A percentile compares a stretch with the other conserved stretches of the same genome.
Conservation (phyloP, 2,888 invertebrate genomes). For the Heteropelma amictum region DNA sequence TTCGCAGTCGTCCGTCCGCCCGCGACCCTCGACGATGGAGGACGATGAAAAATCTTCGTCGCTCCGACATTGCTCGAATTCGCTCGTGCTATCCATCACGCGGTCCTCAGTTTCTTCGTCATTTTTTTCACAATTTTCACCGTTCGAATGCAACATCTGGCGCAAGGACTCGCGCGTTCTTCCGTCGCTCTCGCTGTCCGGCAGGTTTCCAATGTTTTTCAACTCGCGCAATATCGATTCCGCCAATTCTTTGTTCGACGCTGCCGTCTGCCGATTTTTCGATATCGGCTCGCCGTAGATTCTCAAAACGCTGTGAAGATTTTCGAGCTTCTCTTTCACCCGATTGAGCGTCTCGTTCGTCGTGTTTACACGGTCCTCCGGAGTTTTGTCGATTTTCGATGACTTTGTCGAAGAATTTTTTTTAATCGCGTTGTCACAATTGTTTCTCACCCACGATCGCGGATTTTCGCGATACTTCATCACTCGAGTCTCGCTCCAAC, state of each 20-base stretch:
- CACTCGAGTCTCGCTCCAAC: slow-evolving; percentile 44
- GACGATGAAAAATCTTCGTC: slow-evolving; percentile 29
- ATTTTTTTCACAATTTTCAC: slow-evolving; percentile 2
- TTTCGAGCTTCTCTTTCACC: slow-evolving; percentile 65
- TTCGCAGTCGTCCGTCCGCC: too few species aligned
- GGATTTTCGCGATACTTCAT: slow-evolving; percentile 16
- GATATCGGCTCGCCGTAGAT: slow-evolving; percentile 48
- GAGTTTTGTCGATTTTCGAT: not conserved
- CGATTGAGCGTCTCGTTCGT: slow-evolving; percentile 57
- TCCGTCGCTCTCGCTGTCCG: slow-evolving; percentile 47
- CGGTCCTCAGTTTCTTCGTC: too few species aligned
- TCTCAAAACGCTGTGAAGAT: slow-evolving; percentile 63
- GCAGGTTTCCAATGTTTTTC: slow-evolving; percentile 40
- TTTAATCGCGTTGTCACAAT: not conserved
- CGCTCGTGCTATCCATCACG: slow-evolving; percentile 26
- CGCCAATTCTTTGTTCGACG: slow-evolving; percentile 40
- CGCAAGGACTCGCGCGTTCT: not conserved
- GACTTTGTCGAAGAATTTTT: not conserved
- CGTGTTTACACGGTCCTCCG: slow-evolving; percentile 36
- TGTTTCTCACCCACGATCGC: not conserved
- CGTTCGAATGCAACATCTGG: slow-evolving; percentile 3
- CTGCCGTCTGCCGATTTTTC: not conserved
- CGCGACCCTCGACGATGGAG: too few species aligned
- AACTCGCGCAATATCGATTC: slow-evolving; percentile 45
- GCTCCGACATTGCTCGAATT: slow-evolving; percentile 48